A percentile compares a stretch with the other conserved stretches of the same genome.
These are phyloP conservation scores for Nasonia giraulti DNA, from an alignment of 1,140 invertebrate species.

Conservation along the genomic window DNA sequence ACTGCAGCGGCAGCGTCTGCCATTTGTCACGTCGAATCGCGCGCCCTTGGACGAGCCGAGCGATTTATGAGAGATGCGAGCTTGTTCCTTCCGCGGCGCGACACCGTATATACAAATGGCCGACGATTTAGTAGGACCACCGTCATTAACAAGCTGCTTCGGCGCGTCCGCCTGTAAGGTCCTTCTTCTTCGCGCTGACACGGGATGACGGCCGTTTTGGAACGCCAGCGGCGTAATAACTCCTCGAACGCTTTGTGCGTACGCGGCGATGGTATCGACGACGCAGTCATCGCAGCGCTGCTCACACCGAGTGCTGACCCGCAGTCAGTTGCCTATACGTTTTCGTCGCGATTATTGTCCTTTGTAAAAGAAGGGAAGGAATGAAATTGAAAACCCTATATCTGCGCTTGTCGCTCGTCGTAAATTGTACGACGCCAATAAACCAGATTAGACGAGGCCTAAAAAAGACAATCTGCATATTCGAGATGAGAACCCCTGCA, in stretches of 20 bases:
- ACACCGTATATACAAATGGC: conserved; percentile 63
- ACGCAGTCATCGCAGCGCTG: conserved; percentile 23
- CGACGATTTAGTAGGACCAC: conserved; percentile 64
- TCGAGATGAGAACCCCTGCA: conserved; percentile 54
- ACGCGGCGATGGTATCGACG: conserved; percentile 37
- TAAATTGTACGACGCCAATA: conserved; percentile 25
- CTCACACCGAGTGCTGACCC: conserved; percentile 13
- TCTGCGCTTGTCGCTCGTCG: not conserved
- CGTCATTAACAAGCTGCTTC: conserved; percentile 62
- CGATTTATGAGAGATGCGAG: conserved; percentile 62
- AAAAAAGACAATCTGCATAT: conserved; percentile 36
- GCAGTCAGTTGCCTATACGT: too few species aligned
- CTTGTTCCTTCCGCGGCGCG: conserved; percentile 60
- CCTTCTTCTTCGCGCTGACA: conserved; percentile 41
- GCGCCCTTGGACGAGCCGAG: conserved; percentile 15
- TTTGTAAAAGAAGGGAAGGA: not conserved
- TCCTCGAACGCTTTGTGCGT: not conserved
- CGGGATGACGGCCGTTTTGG: conserved; percentile 47
- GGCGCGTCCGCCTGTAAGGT: not conserved
- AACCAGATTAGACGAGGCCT: conserved; percentile 21
- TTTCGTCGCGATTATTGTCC: too few species aligned
- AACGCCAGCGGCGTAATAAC: conserved; percentile 31
- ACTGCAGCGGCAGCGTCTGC: conserved; percentile 60
- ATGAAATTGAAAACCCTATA: not conserved
- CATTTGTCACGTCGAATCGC: conserved; percentile 72